Evolutionary conservation across 2,113 vertebrate species (phyloP).

Genomic region (Dicaeum eximium): DNA sequence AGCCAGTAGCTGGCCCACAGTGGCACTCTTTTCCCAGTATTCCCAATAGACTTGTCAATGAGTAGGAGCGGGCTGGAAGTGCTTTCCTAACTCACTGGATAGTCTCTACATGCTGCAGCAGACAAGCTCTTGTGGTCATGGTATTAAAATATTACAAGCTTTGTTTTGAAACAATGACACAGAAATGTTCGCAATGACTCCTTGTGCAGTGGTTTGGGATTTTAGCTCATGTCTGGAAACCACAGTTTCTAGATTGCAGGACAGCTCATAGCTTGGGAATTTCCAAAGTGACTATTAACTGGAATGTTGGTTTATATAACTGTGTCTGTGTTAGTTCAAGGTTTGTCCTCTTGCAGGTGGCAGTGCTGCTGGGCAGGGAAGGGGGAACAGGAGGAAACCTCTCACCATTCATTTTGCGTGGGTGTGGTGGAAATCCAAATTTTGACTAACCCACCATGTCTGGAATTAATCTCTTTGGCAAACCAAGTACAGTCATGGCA

Average conservation of each 20-base stretch:
- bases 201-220: constrained; percentile 66
- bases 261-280: constrained; percentile 67
- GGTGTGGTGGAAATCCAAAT: constrained; percentile 20
- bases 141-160: constrained; percentile 68
- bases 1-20: neutral
- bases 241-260: constrained; percentile 70
- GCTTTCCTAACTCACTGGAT: constrained; percentile 22
- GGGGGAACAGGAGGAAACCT: neutral
- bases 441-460: neutral
- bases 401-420: constrained; percentile 1
- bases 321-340: constrained; percentile 8
- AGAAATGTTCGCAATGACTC: constrained; percentile 56
- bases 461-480: constrained; percentile 30
- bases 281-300: constrained; percentile 67
- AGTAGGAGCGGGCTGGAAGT: neutral
- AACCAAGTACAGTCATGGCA: neutral
- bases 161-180: constrained; percentile 71
- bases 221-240: constrained; percentile 68
- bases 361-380: neutral
- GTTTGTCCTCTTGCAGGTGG: constrained; percentile 63
- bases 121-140: constrained; percentile 52
- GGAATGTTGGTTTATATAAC: constrained; percentile 36
- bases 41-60: neutral
- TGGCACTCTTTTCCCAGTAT: neutral
- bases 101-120: constrained; percentile 24